A percentile compares a stretch with the other conserved stretches of the same genome.
Evolutionary conservation across 2,113 vertebrate species (phyloP).

Genomic region (Lepisosteus osseus): DNA sequence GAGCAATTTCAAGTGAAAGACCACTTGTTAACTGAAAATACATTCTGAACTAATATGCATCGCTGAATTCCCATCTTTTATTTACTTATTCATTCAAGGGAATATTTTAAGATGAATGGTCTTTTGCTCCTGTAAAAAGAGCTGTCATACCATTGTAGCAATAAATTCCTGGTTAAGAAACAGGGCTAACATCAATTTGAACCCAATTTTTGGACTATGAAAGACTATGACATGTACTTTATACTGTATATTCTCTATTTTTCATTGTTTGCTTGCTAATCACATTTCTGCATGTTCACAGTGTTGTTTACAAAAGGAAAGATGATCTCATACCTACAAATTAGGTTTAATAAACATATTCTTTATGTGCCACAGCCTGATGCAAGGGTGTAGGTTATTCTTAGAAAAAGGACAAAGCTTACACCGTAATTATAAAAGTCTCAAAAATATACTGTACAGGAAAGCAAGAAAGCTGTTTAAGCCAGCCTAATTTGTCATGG

Average conservation of each 20-base stretch:
- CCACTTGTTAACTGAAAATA: neutral
- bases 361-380: conserved; percentile 40
- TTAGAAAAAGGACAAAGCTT: conserved; percentile 46
- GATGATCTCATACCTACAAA: conserved; percentile 60
- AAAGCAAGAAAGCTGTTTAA: conserved; percentile 52
- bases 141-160: conserved; percentile 34
- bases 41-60: conserved; percentile 22
- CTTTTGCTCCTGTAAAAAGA: conserved; percentile 20
- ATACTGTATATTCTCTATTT: conserved; percentile 20
- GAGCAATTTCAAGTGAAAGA: neutral
- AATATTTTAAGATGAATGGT: conserved; percentile 32
- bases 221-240: conserved; percentile 42
- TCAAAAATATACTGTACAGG: conserved; percentile 41
- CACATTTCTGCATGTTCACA: conserved; percentile 33
- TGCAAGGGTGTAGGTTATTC: conserved; percentile 47
- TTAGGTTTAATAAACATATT: conserved; percentile 60
- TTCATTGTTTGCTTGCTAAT: conserved; percentile 36
- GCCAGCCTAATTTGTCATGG: conserved; percentile 52
- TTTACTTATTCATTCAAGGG: conserved; percentile 30
- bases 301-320: conserved; percentile 49
- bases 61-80: conserved; percentile 27
- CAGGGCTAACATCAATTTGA: conserved; percentile 42
- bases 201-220: conserved; percentile 47
- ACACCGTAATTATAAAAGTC: conserved; percentile 35
- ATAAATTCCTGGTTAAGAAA: conserved; percentile 34